Conservation (phyloP, 2,113 vertebrate species). For the Phrynosoma platyrhinos region DNA sequence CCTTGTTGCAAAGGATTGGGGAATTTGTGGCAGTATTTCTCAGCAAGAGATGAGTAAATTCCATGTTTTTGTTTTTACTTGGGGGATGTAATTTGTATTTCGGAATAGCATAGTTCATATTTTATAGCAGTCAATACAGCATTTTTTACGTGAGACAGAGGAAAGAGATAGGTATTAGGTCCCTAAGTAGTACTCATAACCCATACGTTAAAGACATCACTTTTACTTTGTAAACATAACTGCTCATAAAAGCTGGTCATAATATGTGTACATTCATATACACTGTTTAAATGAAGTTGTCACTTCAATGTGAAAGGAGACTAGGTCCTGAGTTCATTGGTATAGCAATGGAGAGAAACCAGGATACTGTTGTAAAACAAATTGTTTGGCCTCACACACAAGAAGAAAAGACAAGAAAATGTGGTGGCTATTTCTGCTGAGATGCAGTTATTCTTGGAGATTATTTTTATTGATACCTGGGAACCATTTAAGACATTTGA, state of each 20-base stretch:
- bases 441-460: neutral
- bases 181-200: neutral
- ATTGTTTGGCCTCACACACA: neutral
- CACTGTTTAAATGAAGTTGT: neutral
- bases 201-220: neutral
- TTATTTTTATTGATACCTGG: constrained; percentile 18
- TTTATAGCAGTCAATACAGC: neutral
- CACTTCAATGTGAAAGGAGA: neutral
- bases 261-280: neutral
- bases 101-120: neutral
- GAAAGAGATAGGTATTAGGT: neutral
- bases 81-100: neutral
- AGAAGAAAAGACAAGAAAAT: constrained; percentile 17
- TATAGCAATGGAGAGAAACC: neutral
- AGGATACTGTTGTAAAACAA: neutral
- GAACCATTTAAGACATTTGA: neutral
- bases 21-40: neutral
- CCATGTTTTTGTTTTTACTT: neutral
- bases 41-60: neutral
- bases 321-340: neutral
- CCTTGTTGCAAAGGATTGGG: neutral
- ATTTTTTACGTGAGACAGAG: no score
- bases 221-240: neutral
- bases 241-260: neutral
- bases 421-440: constrained; percentile 15